Evolutionary conservation across 2,888 invertebrate genomes (phyloP).

Genomic region (Phengaris alcon): DNA sequence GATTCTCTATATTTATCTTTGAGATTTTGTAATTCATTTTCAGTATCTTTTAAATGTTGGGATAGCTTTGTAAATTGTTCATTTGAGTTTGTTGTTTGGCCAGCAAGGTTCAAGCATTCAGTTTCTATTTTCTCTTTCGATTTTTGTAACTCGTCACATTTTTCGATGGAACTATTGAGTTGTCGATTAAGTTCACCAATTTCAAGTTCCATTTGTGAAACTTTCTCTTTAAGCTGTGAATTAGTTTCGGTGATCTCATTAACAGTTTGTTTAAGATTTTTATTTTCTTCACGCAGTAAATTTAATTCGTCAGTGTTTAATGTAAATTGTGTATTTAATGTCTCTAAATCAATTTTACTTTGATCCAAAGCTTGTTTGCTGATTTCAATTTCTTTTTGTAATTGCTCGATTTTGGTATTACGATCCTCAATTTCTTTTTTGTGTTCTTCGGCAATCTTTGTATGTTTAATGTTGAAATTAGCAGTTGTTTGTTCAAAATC

Average conservation of each 20-base stretch:
- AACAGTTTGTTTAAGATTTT: conserved; percentile 62
- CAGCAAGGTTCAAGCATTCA: conserved; percentile 80
- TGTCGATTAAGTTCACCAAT: conserved; percentile 80
- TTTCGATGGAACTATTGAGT: conserved; percentile 74
- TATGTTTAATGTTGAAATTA: conserved; percentile 72
- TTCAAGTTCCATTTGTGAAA: conserved; percentile 72
- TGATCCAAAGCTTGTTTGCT: conserved; percentile 69
- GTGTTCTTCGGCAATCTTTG: conserved; percentile 73
- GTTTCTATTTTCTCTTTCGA: conserved; percentile 80
- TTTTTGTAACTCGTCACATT: conserved; percentile 75
- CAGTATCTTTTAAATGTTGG: conserved; percentile 77
- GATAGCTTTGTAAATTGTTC: conserved; percentile 78
- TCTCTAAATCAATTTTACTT: conserved; percentile 70
- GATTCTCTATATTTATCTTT: conserved; percentile 70
- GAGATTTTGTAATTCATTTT: conserved; percentile 76
- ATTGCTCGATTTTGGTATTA: conserved; percentile 71
- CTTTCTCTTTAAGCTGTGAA: conserved; percentile 61
- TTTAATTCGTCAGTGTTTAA: conserved; percentile 66
- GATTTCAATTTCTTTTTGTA: conserved; percentile 71
- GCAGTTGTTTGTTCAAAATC: conserved; percentile 72
- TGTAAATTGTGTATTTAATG: conserved; percentile 68
- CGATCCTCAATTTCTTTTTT: conserved; percentile 74
- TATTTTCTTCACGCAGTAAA: conserved; percentile 65
- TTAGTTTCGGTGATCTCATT: conserved; percentile 63
- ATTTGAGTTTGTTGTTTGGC: conserved; percentile 80